A percentile compares a stretch with the other conserved stretches of the same genome.
phyloP scores from a whole-genome alignment of 2,113 vertebrate species.

The Corvus cornix region DNA sequence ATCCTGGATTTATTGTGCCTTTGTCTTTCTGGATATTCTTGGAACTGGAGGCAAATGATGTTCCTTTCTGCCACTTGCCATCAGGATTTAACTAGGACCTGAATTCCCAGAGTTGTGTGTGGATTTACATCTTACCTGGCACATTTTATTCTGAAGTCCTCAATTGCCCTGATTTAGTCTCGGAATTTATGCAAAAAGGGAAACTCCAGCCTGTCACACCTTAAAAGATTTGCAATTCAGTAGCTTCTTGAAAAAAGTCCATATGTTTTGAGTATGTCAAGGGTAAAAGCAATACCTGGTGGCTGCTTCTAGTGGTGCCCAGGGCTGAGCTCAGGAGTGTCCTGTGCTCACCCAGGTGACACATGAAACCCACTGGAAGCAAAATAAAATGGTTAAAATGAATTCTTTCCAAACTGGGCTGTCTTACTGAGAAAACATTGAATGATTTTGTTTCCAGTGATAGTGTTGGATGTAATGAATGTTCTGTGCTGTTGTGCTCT shows the following conservation, averaged over 20 bases:
- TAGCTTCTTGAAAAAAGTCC: background rate
- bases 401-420: background rate
- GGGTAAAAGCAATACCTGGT: background rate
- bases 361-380: fast-evolving
- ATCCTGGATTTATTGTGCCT: background rate
- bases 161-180: background rate
- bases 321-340: background rate
- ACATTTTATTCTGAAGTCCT: background rate
- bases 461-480: background rate
- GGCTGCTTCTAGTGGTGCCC: background rate
- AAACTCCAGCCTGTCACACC: background rate
- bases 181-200: background rate
- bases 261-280: fast-evolving
- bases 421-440: background rate
- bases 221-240: background rate
- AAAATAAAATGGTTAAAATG: background rate
- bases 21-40: background rate
- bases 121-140: background rate
- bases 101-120: background rate
- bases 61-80: background rate
- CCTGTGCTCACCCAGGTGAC: background rate
- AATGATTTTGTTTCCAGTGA: fast-evolving
- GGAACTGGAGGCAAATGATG: background rate
- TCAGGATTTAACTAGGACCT: background rate
- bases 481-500: background rate